Conservation (phyloP, 2,113 vertebrate genomes). For the Edolisoma coerulescens region DNA sequence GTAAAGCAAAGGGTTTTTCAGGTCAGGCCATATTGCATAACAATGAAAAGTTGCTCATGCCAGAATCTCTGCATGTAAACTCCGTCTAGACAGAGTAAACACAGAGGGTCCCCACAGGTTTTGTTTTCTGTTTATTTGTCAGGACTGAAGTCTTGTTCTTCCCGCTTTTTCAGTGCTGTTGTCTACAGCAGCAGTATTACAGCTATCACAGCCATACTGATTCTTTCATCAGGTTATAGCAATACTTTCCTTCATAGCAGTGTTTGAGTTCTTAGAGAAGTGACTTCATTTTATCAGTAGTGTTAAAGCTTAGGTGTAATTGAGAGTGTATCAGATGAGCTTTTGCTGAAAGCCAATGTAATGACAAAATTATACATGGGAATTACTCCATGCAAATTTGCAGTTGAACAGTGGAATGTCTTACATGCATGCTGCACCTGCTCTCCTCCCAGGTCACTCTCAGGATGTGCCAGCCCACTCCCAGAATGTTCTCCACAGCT, state of each 20-base stretch:
- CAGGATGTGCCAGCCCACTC: not conserved
- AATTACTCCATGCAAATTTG: not conserved
- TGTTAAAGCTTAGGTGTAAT: not conserved
- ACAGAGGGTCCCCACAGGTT: not conserved
- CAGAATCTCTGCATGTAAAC: not conserved
- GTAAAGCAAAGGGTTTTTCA: not conserved
- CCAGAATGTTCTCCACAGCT: not conserved
- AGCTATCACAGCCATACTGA: not conserved
- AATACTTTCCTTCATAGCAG: not conserved
- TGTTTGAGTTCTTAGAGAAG: not conserved
- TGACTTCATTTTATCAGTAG: not conserved
- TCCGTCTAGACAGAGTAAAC: not conserved
- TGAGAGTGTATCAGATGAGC: not conserved
- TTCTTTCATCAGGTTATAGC: not conserved
- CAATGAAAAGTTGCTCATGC: not conserved
- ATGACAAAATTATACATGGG: not conserved
- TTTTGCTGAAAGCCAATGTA: not conserved
- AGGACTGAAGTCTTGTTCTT: not conserved
- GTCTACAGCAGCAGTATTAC: fast-evolving
- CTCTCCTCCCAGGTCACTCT: not conserved
- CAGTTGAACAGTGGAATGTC: not conserved
- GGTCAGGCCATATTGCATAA: conserved; percentile 28
- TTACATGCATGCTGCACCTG: not conserved
- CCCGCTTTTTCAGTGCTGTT: not conserved
- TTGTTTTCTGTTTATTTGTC: not conserved